Percentiles rank a stretch among this genome's conserved stretches.
Evolutionary conservation across 2,888 invertebrate genomes (phyloP).

Genomic region (Cantharis lateralis): DNA sequence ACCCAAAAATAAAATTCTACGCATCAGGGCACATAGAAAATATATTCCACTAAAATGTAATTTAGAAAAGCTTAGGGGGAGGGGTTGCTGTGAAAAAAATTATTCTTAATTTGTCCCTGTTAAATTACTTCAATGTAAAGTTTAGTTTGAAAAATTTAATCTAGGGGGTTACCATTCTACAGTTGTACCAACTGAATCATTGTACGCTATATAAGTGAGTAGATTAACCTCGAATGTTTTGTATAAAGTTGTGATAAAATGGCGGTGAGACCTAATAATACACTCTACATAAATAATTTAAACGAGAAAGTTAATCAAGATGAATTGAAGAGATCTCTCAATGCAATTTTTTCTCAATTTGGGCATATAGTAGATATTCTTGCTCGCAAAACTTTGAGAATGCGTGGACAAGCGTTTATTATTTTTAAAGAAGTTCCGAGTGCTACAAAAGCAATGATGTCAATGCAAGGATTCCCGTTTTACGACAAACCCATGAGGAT

Average conservation of each 20-base stretch:
- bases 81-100: too few relatives aligned
- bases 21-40: too few relatives aligned
- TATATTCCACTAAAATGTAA: too few relatives aligned
- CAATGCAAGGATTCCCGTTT: constrained; percentile 99
- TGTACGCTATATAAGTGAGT: too few relatives aligned
- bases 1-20: too few relatives aligned
- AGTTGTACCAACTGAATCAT: too few relatives aligned
- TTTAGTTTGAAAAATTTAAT: too few relatives aligned
- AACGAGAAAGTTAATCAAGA: constrained; percentile 99
- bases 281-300: constrained; percentile 98
- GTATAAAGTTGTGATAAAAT: constrained; percentile 56
- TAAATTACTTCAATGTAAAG: too few relatives aligned
- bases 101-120: too few relatives aligned
- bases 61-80: too few relatives aligned
- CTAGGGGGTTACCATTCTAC: too few relatives aligned
- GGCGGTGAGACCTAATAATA: constrained; percentile 96
- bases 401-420: constrained; percentile 99
- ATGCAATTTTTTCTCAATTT: constrained; percentile 99
- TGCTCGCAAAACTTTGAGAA: constrained; percentile 92
- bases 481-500: constrained; percentile 99
- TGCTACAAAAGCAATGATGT: constrained; percentile 92
- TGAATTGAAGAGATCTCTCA: constrained; percentile 95
- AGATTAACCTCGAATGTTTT: background rate
- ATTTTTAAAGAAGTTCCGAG: constrained; percentile 97
- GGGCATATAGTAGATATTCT: constrained; percentile 98